A percentile compares a stretch with the other conserved stretches of the same genome.
Evolutionary conservation across 1,140 invertebrate genomes (phyloP).

Genomic region (Cotesia glomerata): DNA sequence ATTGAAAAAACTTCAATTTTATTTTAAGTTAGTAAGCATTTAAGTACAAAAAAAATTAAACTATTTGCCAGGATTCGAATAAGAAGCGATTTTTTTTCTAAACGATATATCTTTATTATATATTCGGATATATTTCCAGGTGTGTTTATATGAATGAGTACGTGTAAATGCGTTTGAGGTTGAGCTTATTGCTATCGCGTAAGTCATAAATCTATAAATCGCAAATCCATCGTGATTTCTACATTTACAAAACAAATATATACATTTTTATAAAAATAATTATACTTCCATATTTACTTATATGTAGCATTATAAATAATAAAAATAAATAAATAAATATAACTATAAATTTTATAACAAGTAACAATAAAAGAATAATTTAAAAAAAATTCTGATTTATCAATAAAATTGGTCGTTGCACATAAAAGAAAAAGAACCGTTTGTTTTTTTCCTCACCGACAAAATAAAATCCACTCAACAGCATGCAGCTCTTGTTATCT

Average conservation of each 20-base stretch:
- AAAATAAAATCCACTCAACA: constrained; percentile 17
- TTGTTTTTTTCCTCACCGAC: neutral
- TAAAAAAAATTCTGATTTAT: too few relatives aligned
- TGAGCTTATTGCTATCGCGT: neutral
- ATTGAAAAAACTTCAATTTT: neutral
- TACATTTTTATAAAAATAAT: neutral
- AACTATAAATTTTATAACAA: too few relatives aligned
- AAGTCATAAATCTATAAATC: constrained; percentile 47
- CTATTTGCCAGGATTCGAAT: too few relatives aligned
- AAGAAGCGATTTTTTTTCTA: too few relatives aligned
- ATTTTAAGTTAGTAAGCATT: too few relatives aligned
- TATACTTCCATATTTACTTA: too few relatives aligned
- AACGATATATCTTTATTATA: neutral
- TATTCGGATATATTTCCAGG: neutral
- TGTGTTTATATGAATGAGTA: neutral
- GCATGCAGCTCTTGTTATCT: constrained; percentile 8
- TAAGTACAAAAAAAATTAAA: too few relatives aligned
- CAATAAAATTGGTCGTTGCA: too few relatives aligned
- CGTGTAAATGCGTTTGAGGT: neutral
- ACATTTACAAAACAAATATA: neutral
- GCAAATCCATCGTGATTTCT: constrained; percentile 46
- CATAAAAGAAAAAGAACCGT: neutral
- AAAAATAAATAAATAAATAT: too few relatives aligned
- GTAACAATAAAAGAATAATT: too few relatives aligned
- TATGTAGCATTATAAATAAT: too few relatives aligned